Evolutionary conservation across 30 jellyfish, hydroid and myxozoan species (phyloP).

Genomic region (Hydractinia echinata): DNA sequence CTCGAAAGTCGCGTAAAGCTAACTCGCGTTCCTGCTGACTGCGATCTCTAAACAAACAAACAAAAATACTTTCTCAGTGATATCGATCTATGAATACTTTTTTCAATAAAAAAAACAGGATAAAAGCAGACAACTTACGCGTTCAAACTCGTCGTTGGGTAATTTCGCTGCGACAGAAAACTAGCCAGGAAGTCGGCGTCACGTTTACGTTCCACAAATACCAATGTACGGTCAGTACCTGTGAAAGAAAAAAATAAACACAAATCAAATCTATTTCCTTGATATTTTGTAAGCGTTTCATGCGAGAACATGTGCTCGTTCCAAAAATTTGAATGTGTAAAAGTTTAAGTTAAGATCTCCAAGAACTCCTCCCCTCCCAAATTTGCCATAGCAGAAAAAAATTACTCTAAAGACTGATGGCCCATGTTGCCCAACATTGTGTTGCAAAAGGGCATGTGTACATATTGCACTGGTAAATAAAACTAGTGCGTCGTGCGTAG

Average conservation of each 20-base stretch:
- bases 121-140: constrained; percentile 57
- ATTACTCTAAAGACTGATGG: too few species aligned
- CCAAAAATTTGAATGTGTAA: too few species aligned
- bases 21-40: constrained; percentile 52
- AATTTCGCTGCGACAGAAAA: constrained; percentile 78
- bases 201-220: constrained; percentile 93
- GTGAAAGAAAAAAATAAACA: neutral
- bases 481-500: too few species aligned
- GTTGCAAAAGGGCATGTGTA: too few species aligned
- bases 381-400: too few species aligned
- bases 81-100: neutral
- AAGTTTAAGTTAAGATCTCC: too few species aligned
- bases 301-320: neutral
- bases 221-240: constrained; percentile 86
- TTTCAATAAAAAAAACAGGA: neutral
- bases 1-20: constrained; percentile 41
- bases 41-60: constrained; percentile 41
- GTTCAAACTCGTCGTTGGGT: constrained; percentile 90
- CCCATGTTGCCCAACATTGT: too few species aligned
- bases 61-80: neutral
- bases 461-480: too few species aligned
- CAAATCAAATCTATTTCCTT: neutral
- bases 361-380: too few species aligned
- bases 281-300: neutral
- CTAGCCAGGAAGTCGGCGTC: constrained; percentile 97